Evolutionary conservation across 2,888 invertebrate species (phyloP), one percentile per base, ranked within the genome.

Genomic region (Rotaria socialis): DNA sequence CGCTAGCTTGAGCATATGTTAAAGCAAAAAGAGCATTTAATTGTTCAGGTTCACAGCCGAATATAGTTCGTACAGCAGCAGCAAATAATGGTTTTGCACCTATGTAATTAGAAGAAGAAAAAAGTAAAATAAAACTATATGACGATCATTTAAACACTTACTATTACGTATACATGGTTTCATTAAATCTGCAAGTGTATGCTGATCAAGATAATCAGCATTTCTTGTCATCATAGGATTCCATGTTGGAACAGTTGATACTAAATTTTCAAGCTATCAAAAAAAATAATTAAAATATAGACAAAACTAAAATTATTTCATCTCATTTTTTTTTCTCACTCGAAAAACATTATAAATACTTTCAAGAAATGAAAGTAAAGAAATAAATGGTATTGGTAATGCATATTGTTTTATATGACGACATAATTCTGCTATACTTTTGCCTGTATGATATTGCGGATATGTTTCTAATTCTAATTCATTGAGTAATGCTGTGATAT

Each of bases 11-110:
- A 43, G 89, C 86, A 86, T 91, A 91, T 47, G 88, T 88, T 24
- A 91, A 87, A 86, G 88, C 90, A 87, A 90, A 91, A 52, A 91
- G 88, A 10, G 90, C 87, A n/a, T 91, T 91, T 50, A 91, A 88
- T 88, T 91, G 90, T 8, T 88, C 88, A 0, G 89, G 84, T 85
- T 91, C 91, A 43, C 88, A 88, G n/a, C 91, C 91, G 87, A 90
- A 89, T 86, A 91, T 89, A 35, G 89, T 89, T 74, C 91, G 87
- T 24, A 87, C 87, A 19, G 90, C 89, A 14, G 90, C 88, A 22
- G 88, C 88, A 50, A 90, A 87, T 1, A 89, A 87, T 58, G 90
- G 90, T 84, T 87, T 88, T 10, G 89, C 89, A 86, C 88, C 91
- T 90, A 88, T 50, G 87, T 87, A 67, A 47, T 80, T 35, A 35